Base-by-base conservation (phyloP, 1,140 invertebrate genomes). In the Hestina assimilis region DNA sequence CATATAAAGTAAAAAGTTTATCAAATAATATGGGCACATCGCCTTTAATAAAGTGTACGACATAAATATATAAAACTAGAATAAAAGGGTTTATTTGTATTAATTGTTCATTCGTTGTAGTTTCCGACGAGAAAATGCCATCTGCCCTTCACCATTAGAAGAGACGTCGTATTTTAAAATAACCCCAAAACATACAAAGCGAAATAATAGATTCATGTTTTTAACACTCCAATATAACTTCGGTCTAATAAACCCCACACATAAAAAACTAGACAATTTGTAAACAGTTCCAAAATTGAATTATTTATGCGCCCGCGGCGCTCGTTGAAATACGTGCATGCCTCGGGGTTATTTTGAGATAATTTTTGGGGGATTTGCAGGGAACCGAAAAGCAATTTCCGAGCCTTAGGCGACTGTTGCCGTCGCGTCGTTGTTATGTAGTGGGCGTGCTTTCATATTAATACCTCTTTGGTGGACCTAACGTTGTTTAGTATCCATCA, bases 361-460 rank as follows among this genome's bases (percentile, higher is more conserved):
- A 63, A 66, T 63, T 63, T 68, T 68, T 63, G 59, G 63, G n/a
- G 61, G 50, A 60, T 64, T 60, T 31, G 51, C 50, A 31, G 52
- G 46, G 50, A 31, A 47, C 57, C 57, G 62, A 59, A 65, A 69
- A 61, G 63, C 66, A 72, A 72, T 72, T 72, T 72, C 69, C 69
- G 69, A 14, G 69, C 69, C 69, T 42, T 31, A 28, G 69, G 69
- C 63, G 45, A 68, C 65, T 50, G 54, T 54, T 58, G 17, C 43
- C 55, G 29, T 42, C 53, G 47, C 33, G 19, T n/a, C n/a, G 33
- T 51, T 53, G 66, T 47, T 66, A 64, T 66, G 56, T 19, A 58
- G 61, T 63, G 63, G 60, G 66, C 58, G 67, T 64, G 58, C 43
- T 54, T 40, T 9, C 45, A 54, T 54, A 66, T 61, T 62, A 62